phyloP scores from a whole-genome alignment of 1,140 invertebrate species.

The Drosophila santomea region DNA sequence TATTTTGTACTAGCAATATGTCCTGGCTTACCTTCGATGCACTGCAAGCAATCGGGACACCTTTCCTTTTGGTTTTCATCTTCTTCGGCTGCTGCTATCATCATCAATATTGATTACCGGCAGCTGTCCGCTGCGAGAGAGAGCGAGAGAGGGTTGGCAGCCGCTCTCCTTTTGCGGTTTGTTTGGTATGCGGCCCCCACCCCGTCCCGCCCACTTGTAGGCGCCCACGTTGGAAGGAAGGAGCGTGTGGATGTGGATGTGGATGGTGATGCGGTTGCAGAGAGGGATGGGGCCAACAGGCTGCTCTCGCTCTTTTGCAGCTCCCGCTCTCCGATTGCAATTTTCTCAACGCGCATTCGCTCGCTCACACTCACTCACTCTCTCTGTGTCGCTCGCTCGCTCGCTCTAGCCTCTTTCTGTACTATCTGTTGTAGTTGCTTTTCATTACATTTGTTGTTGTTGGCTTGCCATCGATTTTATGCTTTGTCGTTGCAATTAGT shows the following conservation, averaged over 20 bases:
- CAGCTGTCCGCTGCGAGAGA: conserved; percentile 65
- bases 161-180: conserved; percentile 42
- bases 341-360: conserved; percentile 69
- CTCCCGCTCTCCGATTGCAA: conserved; percentile 61
- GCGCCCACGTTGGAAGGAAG: conserved; percentile 68
- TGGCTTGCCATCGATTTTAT: conserved; percentile 79
- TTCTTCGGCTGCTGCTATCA: conserved; percentile 59
- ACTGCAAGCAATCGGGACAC: conserved; percentile 49
- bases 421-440: conserved; percentile 53
- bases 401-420: conserved; percentile 4
- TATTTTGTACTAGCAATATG: not conserved
- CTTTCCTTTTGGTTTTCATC: conserved; percentile 58
- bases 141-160: conserved; percentile 3
- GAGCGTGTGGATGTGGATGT: not conserved
- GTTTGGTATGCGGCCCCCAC: conserved; percentile 48
- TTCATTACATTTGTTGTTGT: conserved; percentile 61
- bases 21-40: not conserved
- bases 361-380: conserved; percentile 23
- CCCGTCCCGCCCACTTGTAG: conserved; percentile 72
- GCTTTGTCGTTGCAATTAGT: conserved; percentile 82
- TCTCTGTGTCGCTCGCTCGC: conserved; percentile 4
- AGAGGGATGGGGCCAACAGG: conserved; percentile 46
- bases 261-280: not conserved
- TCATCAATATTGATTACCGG: conserved; percentile 83
- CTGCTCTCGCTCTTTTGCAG: conserved; percentile 32